Conservation (phyloP, 2,797 vertebrate species). For the Premnoplex brunnescens region DNA sequence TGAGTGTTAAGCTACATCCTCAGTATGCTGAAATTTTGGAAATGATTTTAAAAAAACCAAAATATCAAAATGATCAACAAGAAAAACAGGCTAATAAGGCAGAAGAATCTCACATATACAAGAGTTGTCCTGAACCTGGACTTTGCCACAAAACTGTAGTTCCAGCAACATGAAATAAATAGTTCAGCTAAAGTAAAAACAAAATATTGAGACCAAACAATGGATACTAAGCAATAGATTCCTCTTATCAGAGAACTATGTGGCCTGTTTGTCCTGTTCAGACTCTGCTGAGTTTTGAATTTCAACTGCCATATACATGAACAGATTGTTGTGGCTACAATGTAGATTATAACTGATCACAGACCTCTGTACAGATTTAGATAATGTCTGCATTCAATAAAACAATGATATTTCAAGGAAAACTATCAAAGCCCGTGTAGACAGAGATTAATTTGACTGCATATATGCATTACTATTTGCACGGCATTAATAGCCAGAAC, state of each 20-base stretch:
- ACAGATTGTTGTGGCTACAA: rapidly evolving
- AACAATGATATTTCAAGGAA: not conserved
- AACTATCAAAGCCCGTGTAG: not conserved
- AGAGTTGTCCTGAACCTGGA: not conserved
- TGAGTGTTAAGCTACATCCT: not conserved
- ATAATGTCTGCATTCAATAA: not conserved
- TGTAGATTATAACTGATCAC: not conserved
- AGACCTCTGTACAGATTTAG: not conserved
- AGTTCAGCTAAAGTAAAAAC: not conserved
- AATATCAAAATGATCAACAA: not conserved
- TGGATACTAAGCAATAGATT: not conserved
- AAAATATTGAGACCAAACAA: not conserved
- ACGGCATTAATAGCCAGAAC: not conserved
- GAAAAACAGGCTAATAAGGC: not conserved
- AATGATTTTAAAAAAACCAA: not conserved
- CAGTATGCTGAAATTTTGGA: not conserved
- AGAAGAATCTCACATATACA: not conserved
- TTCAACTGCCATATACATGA: not conserved
- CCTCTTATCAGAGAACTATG: not conserved
- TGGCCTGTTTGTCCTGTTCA: not conserved
- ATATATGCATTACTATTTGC: not conserved
- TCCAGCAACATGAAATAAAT: not conserved
- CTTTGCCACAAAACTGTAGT: not conserved
- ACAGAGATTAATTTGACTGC: not conserved
- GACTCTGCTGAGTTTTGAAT: not conserved